Base-by-base conservation (phyloP, 1,140 invertebrate genomes). In the Drosophila paulistorum region DNA sequence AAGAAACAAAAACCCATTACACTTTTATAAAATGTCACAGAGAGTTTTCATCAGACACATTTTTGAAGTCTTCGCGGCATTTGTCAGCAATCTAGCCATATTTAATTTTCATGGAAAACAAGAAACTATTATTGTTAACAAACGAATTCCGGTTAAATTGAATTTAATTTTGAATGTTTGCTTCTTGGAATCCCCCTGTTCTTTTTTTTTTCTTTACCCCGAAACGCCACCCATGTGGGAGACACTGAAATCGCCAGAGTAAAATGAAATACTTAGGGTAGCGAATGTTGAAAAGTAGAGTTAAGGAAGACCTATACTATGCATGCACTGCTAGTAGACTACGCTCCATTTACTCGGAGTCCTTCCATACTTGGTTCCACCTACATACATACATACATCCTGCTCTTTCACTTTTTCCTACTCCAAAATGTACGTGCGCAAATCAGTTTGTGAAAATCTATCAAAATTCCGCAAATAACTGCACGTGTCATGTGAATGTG, bases 401-500 rank as follows among this genome's bases (percentile, higher is more conserved):
- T 39, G 35, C 17, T 30, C 61, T 57, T 39, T 26, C 37, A 14
- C 37, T 39, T 39, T 54, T 11, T 45, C 26, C 11, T 14, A 33
- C 39, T 48, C 14, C 41, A 7, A 41, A 9, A 48, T n/a, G n/a
- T 48, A 81, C 71, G 79, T 81, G 82, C 64, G 65, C 75, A 87
- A 87, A 83, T 89, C 83, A 80, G 80, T 86, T 83, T 68, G 68
- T 35, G 55, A 76, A 73, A 72, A 83, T 73, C 84, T 74, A 89
- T 87, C 84, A 89, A 87, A 89, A 89, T 87, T 87, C 84, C 83
- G 65, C 84, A 87, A 89, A 86, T 86, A 79, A 68, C 75, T 82
- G 66, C 79, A 74, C 64, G 65, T 82, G 75, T 72, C 79, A 77
- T 74, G 80, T 70, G 71, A 76, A 62, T 74, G 71, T 71, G 60